These are phyloP conservation scores for Cladorhizidae sp. DNA, from an alignment of 37 sponge, comb jelly and placozoan species.

Conservation along the genomic window DNA sequence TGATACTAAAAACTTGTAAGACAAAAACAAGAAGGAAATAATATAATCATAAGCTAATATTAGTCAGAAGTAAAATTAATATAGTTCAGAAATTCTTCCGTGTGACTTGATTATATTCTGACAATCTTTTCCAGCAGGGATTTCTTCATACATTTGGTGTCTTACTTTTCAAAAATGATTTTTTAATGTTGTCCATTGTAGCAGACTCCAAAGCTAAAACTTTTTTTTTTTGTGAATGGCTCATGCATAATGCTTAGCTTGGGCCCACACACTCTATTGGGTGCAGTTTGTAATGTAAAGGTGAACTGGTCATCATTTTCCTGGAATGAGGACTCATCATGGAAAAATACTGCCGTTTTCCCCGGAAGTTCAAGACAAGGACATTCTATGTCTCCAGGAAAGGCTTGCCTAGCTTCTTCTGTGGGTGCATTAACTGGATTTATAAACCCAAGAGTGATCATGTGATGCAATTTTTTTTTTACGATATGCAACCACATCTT, in stretches of 20 bases:
- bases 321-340: conserved; percentile 41
- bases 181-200: conserved; percentile 23
- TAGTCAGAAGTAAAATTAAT: not conserved
- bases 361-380: not conserved
- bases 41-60: not conserved
- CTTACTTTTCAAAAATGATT: conserved; percentile 36
- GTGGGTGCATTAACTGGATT: conserved; percentile 31
- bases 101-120: conserved; percentile 34
- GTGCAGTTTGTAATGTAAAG: conserved; percentile 31
- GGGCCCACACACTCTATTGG: conserved; percentile 53
- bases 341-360: conserved; percentile 36
- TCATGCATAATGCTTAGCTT: conserved; percentile 24
- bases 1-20: not conserved
- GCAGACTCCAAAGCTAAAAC: conserved; percentile 37
- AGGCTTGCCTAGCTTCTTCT: conserved; percentile 19
- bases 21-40: not conserved
- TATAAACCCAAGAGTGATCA: conserved; percentile 31
- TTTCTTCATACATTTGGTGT: conserved; percentile 46
- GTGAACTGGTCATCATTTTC: conserved; percentile 36
- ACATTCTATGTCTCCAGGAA: conserved; percentile 7
- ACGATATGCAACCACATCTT: too few relatives aligned
- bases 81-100: conserved; percentile 26
- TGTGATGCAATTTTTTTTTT: conserved; percentile 24
- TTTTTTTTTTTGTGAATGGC: conserved; percentile 24
- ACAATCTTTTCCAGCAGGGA: conserved; percentile 37